Percentiles rank a stretch among this genome's conserved stretches.
phyloP scores from a whole-genome alignment of 2,113 vertebrate species.

The Coturnix japonica region DNA sequence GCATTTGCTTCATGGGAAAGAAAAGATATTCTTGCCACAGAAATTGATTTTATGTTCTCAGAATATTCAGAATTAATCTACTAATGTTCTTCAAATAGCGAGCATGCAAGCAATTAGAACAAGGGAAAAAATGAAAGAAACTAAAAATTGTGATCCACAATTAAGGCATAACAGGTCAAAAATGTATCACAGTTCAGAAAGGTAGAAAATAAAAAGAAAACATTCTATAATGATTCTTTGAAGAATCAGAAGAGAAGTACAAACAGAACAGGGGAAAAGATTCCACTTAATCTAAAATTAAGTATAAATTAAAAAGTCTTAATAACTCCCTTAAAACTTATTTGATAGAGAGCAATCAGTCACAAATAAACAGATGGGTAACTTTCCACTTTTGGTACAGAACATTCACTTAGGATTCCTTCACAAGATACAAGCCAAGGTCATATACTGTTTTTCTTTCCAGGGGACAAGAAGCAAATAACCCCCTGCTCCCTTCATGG shows the following conservation, averaged over 20 bases:
- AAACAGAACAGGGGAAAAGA: not conserved
- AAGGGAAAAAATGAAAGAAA: not conserved
- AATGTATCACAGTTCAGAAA: not conserved
- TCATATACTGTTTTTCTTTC: not conserved
- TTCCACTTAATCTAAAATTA: not conserved
- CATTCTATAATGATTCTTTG: not conserved
- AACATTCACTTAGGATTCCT: not conserved
- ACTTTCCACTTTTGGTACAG: not conserved
- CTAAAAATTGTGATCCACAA: not conserved
- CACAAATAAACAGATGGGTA: not conserved
- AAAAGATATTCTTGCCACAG: not conserved
- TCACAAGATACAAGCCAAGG: not conserved
- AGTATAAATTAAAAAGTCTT: not conserved
- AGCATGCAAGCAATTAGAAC: not conserved
- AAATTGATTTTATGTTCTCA: not conserved
- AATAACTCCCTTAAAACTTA: not conserved
- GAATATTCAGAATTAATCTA: not conserved
- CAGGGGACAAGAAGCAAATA: not conserved
- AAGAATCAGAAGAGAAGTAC: not conserved
- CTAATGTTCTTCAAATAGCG: not conserved
- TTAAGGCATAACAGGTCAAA: not conserved
- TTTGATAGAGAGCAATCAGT: not conserved
- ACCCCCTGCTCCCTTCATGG: not conserved
- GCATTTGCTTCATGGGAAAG: not conserved
- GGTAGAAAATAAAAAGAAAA: not conserved